These are phyloP conservation scores for Patella ulyssiponensis DNA, from an alignment of 2,888 invertebrate species.

Conservation along the genomic window DNA sequence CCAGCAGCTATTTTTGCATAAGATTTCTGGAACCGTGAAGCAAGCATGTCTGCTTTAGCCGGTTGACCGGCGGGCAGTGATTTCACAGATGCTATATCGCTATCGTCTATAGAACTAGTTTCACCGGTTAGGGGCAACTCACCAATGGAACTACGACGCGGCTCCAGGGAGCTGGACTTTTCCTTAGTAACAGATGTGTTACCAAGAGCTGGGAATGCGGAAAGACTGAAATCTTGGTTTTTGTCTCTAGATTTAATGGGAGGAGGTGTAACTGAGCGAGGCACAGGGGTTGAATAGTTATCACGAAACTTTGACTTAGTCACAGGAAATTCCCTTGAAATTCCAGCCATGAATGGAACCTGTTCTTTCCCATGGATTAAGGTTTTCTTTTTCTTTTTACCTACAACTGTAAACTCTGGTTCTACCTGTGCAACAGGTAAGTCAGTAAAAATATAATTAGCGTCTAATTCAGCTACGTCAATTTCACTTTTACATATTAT, in stretches of 20 bases:
- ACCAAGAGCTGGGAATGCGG: conserved; percentile 61
- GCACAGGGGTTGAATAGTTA: conserved; percentile 5
- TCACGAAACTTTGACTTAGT: conserved; percentile 10
- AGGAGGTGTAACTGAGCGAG: conserved; percentile 11
- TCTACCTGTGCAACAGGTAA: conserved; percentile 49
- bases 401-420: conserved; percentile 57
- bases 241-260: conserved; percentile 24
- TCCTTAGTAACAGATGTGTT: conserved; percentile 37
- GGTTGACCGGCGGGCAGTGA: conserved; percentile 60
- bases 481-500: not conserved
- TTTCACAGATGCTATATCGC: conserved; percentile 66
- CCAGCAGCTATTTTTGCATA: conserved; percentile 65
- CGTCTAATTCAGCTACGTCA: not conserved
- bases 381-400: conserved; percentile 41
- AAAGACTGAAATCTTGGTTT: conserved; percentile 61
- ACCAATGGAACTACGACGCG: conserved; percentile 58
- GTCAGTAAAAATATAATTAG: conserved; percentile 57
- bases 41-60: conserved; percentile 27
- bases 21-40: conserved; percentile 52
- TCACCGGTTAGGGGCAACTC: conserved; percentile 52
- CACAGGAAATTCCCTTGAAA: conserved; percentile 13
- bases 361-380: not conserved
- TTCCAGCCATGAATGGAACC: conserved; percentile 9
- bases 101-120: conserved; percentile 53
- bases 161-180: conserved; percentile 45